phyloP scores from a whole-genome alignment of 1,140 invertebrate species.

The Drosophila persimilis region DNA sequence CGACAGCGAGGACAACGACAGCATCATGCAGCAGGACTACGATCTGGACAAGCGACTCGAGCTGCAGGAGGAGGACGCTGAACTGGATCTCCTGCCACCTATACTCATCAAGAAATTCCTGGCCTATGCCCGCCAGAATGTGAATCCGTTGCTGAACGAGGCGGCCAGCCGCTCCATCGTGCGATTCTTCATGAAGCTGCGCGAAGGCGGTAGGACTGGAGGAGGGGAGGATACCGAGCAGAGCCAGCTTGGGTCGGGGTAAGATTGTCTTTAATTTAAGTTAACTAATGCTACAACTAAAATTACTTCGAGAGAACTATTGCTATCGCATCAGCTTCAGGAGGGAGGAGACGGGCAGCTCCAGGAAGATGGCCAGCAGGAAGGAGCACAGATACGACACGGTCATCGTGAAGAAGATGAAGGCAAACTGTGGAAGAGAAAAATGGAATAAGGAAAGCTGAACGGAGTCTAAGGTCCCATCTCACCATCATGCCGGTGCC shows the following conservation, averaged over 20 bases:
- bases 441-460: neutral
- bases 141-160: constrained; percentile 90
- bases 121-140: constrained; percentile 94
- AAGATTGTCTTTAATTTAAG: constrained; percentile 58
- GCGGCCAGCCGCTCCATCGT: constrained; percentile 89
- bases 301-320: constrained; percentile 7
- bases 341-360: constrained; percentile 83
- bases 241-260: constrained; percentile 60
- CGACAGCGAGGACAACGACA: constrained; percentile 24
- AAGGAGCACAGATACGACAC: constrained; percentile 74
- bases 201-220: constrained; percentile 63
- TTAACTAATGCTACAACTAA: constrained; percentile 11
- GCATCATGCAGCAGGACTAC: constrained; percentile 54
- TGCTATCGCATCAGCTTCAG: constrained; percentile 84
- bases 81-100: constrained; percentile 89
- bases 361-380: constrained; percentile 80
- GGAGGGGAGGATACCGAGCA: constrained; percentile 24
- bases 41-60: constrained; percentile 86
- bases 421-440: constrained; percentile 60
- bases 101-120: constrained; percentile 94
- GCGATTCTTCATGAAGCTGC: constrained; percentile 92
- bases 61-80: constrained; percentile 83
- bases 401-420: constrained; percentile 70
- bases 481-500: constrained; percentile 73
- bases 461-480: neutral